These are phyloP conservation scores for Meghimatium bilineatum DNA, from an alignment of 2,888 invertebrate genomes.

Conservation along the genomic window DNA sequence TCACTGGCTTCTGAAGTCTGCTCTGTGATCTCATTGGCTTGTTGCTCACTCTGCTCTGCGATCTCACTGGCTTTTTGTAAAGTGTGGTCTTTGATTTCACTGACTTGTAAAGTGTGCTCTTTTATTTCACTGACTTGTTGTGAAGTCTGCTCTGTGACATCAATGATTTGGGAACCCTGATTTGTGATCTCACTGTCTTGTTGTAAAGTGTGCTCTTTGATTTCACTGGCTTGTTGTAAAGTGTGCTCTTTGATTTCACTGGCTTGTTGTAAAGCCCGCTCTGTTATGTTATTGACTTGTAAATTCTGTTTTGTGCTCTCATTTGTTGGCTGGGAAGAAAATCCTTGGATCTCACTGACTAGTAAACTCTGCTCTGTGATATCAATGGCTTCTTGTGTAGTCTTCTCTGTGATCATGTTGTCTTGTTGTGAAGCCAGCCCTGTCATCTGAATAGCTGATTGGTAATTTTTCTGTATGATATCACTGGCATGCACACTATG, in stretches of 20 bases:
- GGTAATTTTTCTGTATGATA: no score
- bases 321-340: no score
- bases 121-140: not conserved
- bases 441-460: no score
- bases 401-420: not conserved
- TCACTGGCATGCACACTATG: not conserved
- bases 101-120: not conserved
- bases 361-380: not conserved
- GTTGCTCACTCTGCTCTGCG: not conserved
- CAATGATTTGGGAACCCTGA: not conserved
- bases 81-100: no score
- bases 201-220: no score
- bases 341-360: not conserved
- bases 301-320: not conserved
- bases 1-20: not conserved
- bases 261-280: not conserved
- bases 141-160: not conserved
- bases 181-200: no score
- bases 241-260: no score
- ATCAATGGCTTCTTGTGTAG: not conserved
- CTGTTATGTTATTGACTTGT: not conserved
- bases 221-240: no score
- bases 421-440: not conserved
- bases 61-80: not conserved
- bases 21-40: not conserved